These are phyloP conservation scores for Leptopilina boulardi DNA, from an alignment of 1,140 invertebrate genomes.

Conservation along the genomic window DNA sequence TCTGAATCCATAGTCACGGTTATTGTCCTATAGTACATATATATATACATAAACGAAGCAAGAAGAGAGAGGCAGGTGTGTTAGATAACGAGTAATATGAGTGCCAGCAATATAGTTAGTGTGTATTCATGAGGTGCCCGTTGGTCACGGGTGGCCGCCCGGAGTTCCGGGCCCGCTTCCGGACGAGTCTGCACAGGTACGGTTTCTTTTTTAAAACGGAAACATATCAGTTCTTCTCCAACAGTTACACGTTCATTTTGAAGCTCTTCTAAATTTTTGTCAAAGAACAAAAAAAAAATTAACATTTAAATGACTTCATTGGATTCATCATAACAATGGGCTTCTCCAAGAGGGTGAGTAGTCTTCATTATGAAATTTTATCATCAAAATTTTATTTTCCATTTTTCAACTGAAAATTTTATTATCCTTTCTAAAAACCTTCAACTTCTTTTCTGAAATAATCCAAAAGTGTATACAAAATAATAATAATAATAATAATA, in stretches of 20 bases:
- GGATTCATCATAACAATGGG: conserved; percentile 60
- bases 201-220: conserved; percentile 66
- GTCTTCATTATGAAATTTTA: conserved; percentile 37
- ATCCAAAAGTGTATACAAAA: too few species aligned
- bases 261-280: conserved; percentile 5
- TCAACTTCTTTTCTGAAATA: neutral
- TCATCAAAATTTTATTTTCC: neutral
- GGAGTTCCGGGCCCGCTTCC: conserved; percentile 74
- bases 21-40: conserved; percentile 9
- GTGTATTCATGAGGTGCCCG: conserved; percentile 64
- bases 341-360: conserved; percentile 70
- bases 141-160: conserved; percentile 73
- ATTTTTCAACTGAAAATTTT: neutral
- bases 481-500: too few species aligned
- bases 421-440: neutral
- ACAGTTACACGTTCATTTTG: neutral
- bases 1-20: conserved; percentile 33
- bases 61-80: conserved; percentile 56
- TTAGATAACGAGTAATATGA: conserved; percentile 59
- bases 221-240: conserved; percentile 61
- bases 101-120: conserved; percentile 52
- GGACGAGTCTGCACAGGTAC: conserved; percentile 67
- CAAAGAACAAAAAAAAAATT: neutral
- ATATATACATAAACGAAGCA: conserved; percentile 15
- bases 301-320: conserved; percentile 35